phyloP scores from a whole-genome alignment of 1,140 invertebrate genomes.

The Drosophila parvula region DNA sequence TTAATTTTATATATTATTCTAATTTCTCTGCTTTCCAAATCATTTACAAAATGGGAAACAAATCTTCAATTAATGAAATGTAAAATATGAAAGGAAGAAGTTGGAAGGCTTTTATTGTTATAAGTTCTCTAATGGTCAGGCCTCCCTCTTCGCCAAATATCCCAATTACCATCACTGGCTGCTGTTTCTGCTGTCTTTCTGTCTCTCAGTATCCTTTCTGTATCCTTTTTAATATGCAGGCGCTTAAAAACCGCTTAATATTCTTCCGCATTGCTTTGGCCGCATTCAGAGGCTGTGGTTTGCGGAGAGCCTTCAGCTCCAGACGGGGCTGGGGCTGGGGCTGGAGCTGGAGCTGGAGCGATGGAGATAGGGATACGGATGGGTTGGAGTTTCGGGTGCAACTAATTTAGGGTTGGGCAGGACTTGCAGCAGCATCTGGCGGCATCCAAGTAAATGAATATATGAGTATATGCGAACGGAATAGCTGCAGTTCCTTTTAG shows the following conservation, averaged over 20 bases:
- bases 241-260: conserved; percentile 81
- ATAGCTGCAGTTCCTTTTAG: conserved; percentile 78
- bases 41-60: too few species aligned
- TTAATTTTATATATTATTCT: too few species aligned
- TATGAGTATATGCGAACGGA: conserved; percentile 75
- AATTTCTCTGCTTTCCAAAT: too few species aligned
- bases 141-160: neutral
- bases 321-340: conserved; percentile 31
- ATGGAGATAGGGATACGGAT: conserved; percentile 14
- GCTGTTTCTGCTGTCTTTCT: conserved; percentile 1
- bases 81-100: neutral
- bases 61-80: neutral
- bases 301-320: conserved; percentile 49
- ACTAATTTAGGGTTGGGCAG: conserved; percentile 70
- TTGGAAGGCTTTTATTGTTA: too few species aligned
- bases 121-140: neutral
- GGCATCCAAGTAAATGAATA: conserved; percentile 76
- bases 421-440: conserved; percentile 58
- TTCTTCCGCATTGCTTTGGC: conserved; percentile 81
- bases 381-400: conserved; percentile 33
- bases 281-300: conserved; percentile 71
- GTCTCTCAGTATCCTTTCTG: conserved; percentile 32
- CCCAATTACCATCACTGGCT: conserved; percentile 21
- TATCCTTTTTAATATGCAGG: conserved; percentile 72
- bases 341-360: conserved; percentile 8